A percentile compares a stretch with the other conserved stretches of the same genome.
Evolutionary conservation across 1,140 invertebrate species (phyloP).

Genomic region (Drosophila asahinai): DNA sequence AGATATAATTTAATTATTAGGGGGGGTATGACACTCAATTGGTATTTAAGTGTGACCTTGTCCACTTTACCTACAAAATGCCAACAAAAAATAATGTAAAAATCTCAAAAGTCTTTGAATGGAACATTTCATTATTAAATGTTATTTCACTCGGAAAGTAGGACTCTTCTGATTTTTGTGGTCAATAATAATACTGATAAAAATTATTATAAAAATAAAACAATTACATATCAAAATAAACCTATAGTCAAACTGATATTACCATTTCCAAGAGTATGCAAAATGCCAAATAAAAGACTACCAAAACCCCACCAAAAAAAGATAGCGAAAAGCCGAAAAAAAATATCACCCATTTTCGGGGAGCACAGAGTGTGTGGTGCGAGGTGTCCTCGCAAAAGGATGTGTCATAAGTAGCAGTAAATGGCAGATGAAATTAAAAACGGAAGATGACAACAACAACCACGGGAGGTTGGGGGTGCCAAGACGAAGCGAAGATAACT

Average conservation of each 20-base stretch:
- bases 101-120: no score
- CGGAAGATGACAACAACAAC: conserved; percentile 67
- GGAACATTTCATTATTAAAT: no score
- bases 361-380: conserved; percentile 5
- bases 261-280: not conserved
- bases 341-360: conserved; percentile 30
- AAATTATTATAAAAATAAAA: not conserved
- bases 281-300: conserved; percentile 24
- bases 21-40: no score
- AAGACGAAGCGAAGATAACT: conserved; percentile 72
- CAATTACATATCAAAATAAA: no score
- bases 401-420: conserved; percentile 83
- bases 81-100: no score
- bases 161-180: no score
- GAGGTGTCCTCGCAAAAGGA: conserved; percentile 54
- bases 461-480: conserved; percentile 9
- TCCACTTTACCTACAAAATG: no score
- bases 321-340: conserved; percentile 27
- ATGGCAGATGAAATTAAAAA: conserved; percentile 84
- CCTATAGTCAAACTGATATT: not conserved
- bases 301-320: conserved; percentile 22
- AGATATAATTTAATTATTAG: no score
- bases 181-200: not conserved
- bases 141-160: not conserved
- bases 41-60: no score